Evolutionary conservation across 2,888 invertebrate genomes (phyloP).

Genomic region (Spodoptera picta): DNA sequence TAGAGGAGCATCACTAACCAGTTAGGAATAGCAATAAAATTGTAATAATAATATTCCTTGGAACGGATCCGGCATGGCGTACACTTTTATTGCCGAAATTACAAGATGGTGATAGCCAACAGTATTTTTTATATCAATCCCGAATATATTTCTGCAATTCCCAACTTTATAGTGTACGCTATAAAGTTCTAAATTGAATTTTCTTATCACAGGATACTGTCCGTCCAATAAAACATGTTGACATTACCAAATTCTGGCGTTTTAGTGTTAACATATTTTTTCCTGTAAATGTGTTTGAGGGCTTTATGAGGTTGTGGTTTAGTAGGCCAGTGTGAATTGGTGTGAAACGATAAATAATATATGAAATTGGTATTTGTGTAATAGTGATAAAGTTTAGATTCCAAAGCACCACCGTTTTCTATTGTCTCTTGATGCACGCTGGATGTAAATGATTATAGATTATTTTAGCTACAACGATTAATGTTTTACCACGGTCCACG

Average conservation of each 20-base stretch:
- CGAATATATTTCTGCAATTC: not conserved
- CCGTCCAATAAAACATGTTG: conserved; percentile 21
- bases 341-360: too few relatives aligned
- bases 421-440: too few relatives aligned
- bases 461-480: too few relatives aligned
- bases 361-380: too few relatives aligned
- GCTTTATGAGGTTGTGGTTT: conserved; percentile 5
- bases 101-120: conserved; percentile 10
- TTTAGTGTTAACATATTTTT: conserved; percentile 17
- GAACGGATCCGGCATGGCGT: conserved; percentile 13
- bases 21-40: conserved; percentile 30
- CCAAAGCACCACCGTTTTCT: too few relatives aligned
- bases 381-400: too few relatives aligned
- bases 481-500: too few relatives aligned
- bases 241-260: conserved; percentile 25
- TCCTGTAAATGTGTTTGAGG: conserved; percentile 13
- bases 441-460: too few relatives aligned
- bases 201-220: conserved; percentile 1
- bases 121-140: conserved; percentile 23
- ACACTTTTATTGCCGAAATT: conserved; percentile 31
- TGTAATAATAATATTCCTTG: conserved; percentile 20
- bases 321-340: too few relatives aligned
- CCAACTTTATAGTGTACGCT: not conserved
- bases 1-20: conserved; percentile 17
- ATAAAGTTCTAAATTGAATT: conserved; percentile 10